Evolutionary conservation across 2,888 invertebrate species (phyloP), one percentile per base, ranked within the genome.

Genomic region (Sthenelais limicola): DNA sequence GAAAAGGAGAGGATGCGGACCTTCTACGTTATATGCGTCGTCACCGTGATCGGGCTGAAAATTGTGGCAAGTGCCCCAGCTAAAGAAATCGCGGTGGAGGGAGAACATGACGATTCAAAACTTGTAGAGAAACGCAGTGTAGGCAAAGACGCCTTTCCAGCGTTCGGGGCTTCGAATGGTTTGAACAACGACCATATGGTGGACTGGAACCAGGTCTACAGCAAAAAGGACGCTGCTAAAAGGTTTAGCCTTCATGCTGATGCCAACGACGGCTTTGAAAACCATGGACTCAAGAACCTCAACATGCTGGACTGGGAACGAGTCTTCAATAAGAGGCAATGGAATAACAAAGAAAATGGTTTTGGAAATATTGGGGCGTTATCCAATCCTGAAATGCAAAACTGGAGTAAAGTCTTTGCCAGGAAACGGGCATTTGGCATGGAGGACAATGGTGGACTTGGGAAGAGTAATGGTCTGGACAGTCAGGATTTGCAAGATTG

Each of bases 141-240:
- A 21, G 56, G 56, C 1, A n/a, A n/a, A n/a, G n/a, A n/a, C n/a
- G 32, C 30, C 56, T 32, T n/a, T n/a, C 56, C 56, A 1, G 56
- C 33, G 30, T 56, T 56, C 21, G 56, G 56, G 18, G 32, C 32
- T 3, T n/a, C 21, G 48, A 56, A 28, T 33, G 32, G 33, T 24
- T 56, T 56, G 32, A 15, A 21, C 3, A 33, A 56, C 30, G 32
- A 33, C 3, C 56, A 32, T 3, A 56, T 56, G 56, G 56, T 56
- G 18, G 56, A 56, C 30, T 56, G 56, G 56, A 56, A 56, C 56
- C 12, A 18, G 32, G 33, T 56, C 32, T 56, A 56, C 32, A 56
- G 33, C 56, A 56, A 56, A 32, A 32, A 33, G 5, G 30, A 52
- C 52, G 32, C 30, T n/a, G 24, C 33, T 1, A 56, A 56, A 21